Evolutionary conservation across 2,888 invertebrate genomes (phyloP).

Genomic region (Phortica okadai): DNA sequence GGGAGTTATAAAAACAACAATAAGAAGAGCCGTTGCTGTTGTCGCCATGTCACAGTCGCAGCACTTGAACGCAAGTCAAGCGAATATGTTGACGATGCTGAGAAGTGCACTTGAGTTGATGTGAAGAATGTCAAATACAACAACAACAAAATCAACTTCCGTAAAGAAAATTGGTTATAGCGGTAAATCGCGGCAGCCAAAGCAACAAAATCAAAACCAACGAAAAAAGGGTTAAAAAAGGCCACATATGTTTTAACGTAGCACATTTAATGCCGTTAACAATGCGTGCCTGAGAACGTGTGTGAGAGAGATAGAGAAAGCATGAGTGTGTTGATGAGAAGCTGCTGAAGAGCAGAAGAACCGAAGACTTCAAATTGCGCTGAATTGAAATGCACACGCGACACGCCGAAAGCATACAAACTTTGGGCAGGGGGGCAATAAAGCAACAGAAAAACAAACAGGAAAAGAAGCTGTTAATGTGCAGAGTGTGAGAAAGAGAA

Average conservation of each 20-base stretch:
- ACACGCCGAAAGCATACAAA: background rate
- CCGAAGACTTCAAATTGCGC: background rate
- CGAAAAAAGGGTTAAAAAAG: slow-evolving; percentile 58
- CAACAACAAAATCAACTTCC: slow-evolving; percentile 53
- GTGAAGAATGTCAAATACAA: slow-evolving; percentile 39
- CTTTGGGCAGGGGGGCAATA: background rate
- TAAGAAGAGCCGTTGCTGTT: slow-evolving; percentile 36
- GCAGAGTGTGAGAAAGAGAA: background rate
- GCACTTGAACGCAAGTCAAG: slow-evolving; percentile 49
- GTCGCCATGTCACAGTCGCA: background rate
- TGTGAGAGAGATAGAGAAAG: background rate
- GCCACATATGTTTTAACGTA: slow-evolving; percentile 38
- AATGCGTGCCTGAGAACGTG: background rate
- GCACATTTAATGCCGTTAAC: slow-evolving; percentile 10
- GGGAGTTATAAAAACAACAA: slow-evolving; percentile 7
- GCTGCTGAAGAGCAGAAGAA: slow-evolving; percentile 14
- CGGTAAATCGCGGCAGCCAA: slow-evolving; percentile 71
- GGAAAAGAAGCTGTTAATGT: background rate
- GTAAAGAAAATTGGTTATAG: slow-evolving; percentile 68
- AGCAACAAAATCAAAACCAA: slow-evolving; percentile 47
- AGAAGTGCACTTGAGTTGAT: slow-evolving; percentile 61
- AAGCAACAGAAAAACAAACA: background rate
- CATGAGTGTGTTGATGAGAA: slow-evolving; percentile 40
- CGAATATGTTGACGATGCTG: slow-evolving; percentile 55
- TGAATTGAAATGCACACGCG: background rate